Conservation (phyloP, 1,140 invertebrate genomes). For the Euborellia annulipes region DNA sequence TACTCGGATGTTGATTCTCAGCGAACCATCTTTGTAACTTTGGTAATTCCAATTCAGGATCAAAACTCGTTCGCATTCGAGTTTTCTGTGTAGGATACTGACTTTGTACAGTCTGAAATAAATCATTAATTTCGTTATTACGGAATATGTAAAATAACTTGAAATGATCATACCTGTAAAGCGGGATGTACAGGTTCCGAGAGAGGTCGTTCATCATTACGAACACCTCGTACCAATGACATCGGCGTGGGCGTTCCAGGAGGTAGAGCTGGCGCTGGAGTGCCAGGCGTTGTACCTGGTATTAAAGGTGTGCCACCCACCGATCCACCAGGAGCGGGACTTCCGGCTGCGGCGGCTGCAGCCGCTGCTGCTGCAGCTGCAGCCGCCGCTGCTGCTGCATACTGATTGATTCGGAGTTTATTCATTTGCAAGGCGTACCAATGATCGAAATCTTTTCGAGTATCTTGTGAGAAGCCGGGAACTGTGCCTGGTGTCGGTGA, state of each 20-base stretch:
- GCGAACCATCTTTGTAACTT: slow-evolving; percentile 89
- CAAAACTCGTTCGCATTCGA: slow-evolving; percentile 81
- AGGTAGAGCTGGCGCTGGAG: too few species aligned
- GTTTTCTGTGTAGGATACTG: slow-evolving; percentile 74
- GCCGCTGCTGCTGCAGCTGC: slow-evolving; percentile 37
- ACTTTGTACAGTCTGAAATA: slow-evolving; percentile 47
- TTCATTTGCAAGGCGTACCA: slow-evolving; percentile 30
- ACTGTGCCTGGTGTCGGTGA: too few species aligned
- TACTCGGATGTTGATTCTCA: slow-evolving; percentile 87
- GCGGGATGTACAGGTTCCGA: slow-evolving; percentile 19
- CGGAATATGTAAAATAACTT: slow-evolving; percentile 37
- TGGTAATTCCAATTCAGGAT: slow-evolving; percentile 88
- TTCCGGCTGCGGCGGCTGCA: slow-evolving; percentile 32
- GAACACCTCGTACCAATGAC: slow-evolving; percentile 3
- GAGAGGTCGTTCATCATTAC: slow-evolving; percentile 17
- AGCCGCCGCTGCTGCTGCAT: slow-evolving; percentile 29
- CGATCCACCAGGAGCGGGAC: slow-evolving; percentile 31
- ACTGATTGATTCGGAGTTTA: slow-evolving; percentile 8
- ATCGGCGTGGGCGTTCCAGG: not conserved
- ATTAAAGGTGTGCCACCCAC: slow-evolving; percentile 26
- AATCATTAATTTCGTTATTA: too few species aligned
- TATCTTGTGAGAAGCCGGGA: slow-evolving; percentile 55
- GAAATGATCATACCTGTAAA: slow-evolving; percentile 22
- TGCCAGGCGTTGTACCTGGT: slow-evolving; percentile 28
- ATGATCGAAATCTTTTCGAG: slow-evolving; percentile 57